Evolutionary conservation across 1,140 invertebrate species (phyloP), one percentile per base, ranked within the genome.

Genomic region (Pemphigus obesinymphae): DNA sequence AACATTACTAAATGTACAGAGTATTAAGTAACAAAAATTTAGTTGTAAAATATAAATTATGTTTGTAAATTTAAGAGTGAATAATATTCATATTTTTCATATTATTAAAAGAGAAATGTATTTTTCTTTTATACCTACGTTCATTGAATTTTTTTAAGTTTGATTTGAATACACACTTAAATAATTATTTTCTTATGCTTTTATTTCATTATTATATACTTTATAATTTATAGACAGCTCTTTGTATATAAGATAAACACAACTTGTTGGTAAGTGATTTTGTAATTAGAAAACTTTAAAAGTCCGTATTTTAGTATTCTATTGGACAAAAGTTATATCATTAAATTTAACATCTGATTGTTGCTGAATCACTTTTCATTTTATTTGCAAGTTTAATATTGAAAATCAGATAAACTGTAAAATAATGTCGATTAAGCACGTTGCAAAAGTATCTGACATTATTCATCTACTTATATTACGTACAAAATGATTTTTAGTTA

Each of bases 211-310:
- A 68, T 43, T 15, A 23, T 11, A 2, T 23, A 15, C 43, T 43
- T 34, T 34, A 63, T 13, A 50, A 58, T 34, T 34, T 63, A 34
- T 20, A 6, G 0, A 37, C 17, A 43, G 23, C 23, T 45, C 23
- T 43, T 26, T 26, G 7, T n/a, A n/a, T n/a, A n/a, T 66, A 55
- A 26, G 10, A 66, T 2, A 45, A 23, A 70, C 34, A 43, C 15
- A 17, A 40, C 23, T 43, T 43, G 5, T 70, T 26, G 20, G n/a
- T 7, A 70, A 43, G 31, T 70, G 6, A 20, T 70, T 15, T 43
- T 70, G 43, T 43, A 17, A 70, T 70, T 70, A 43, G 37, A 43
- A 45, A 70, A 70, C 37, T 70, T 45, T 70, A 20, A n/a, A 66
- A 31, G 29, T 66, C 7, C 20, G 7, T 6, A 17, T 66, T 40